Percentiles rank a stretch among this genome's conserved stretches.
Conservation (phyloP, 2,797 vertebrate species). For the Hybognathus amarus region DNA sequence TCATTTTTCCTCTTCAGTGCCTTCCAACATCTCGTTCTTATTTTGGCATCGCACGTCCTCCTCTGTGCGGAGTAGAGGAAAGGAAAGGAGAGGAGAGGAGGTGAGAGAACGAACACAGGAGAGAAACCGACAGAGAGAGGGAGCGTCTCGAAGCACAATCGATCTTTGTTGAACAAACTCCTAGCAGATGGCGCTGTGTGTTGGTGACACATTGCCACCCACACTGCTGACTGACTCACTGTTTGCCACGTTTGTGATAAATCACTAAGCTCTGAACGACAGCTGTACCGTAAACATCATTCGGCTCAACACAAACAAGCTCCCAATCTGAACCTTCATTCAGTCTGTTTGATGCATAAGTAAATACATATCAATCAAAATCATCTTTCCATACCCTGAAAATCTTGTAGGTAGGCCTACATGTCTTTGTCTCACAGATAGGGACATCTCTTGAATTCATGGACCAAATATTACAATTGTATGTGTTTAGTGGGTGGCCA, state of each 20-base stretch:
- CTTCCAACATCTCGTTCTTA: constrained; percentile 56
- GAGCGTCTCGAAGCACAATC: constrained; percentile 66
- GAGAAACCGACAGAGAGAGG: constrained; percentile 56
- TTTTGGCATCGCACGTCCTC: constrained; percentile 60
- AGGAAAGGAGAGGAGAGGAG: constrained; percentile 57
- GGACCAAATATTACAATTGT: neutral
- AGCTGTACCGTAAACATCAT: constrained; percentile 58
- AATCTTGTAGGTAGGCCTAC: neutral
- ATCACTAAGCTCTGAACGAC: constrained; percentile 54
- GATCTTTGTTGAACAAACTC: constrained; percentile 70
- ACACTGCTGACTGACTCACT: constrained; percentile 67
- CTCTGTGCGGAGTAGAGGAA: constrained; percentile 52
- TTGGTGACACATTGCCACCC: constrained; percentile 65
- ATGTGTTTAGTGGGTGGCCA: neutral
- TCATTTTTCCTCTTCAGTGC: constrained; percentile 49
- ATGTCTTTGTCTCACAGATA: neutral
- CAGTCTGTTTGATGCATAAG: constrained; percentile 35
- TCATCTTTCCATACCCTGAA: constrained; percentile 24
- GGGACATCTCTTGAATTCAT: neutral
- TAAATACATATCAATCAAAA: constrained; percentile 41
- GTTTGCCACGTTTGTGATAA: constrained; percentile 64
- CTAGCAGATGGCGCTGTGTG: constrained; percentile 66
- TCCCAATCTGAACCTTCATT: constrained; percentile 47
- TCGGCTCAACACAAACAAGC: constrained; percentile 59
- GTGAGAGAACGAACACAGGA: constrained; percentile 48